A percentile compares a stretch with the other conserved stretches of the same genome.
These are phyloP conservation scores for Amazona vittata DNA, from an alignment of 2,113 vertebrate species.

Conservation along the genomic window DNA sequence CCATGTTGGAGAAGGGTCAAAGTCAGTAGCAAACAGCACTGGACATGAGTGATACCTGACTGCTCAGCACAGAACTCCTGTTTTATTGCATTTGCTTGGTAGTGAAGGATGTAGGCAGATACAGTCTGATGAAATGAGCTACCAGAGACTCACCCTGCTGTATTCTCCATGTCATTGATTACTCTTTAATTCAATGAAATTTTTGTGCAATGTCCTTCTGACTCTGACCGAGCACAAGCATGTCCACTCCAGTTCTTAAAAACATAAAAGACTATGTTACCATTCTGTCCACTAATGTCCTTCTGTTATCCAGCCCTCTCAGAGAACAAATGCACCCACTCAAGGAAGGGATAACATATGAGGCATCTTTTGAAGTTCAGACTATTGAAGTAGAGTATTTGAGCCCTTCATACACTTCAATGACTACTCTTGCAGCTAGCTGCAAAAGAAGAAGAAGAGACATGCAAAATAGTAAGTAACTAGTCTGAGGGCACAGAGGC, in stretches of 20 bases:
- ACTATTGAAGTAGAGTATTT: background rate
- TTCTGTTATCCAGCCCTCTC: background rate
- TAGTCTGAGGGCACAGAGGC: background rate
- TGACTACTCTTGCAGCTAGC: constrained; percentile 1
- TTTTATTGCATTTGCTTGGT: background rate
- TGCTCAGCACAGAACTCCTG: background rate
- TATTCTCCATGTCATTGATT: background rate
- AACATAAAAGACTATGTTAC: background rate
- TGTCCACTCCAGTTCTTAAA: background rate
- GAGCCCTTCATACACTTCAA: background rate
- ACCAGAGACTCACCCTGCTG: background rate
- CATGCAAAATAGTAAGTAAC: background rate
- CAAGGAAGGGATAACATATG: background rate
- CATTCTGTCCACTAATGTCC: background rate
- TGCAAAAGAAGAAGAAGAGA: constrained; percentile 1
- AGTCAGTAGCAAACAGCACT: background rate
- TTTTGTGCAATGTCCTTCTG: background rate
- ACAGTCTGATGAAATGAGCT: background rate
- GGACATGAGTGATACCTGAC: background rate
- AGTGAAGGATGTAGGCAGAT: background rate
- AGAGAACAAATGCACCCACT: background rate
- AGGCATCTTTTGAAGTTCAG: constrained; percentile 12
- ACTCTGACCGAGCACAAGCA: background rate
- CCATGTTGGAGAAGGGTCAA: background rate
- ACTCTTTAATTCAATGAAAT: background rate